Conservation (phyloP, 2,888 invertebrate species). For the Sturmia bella region DNA sequence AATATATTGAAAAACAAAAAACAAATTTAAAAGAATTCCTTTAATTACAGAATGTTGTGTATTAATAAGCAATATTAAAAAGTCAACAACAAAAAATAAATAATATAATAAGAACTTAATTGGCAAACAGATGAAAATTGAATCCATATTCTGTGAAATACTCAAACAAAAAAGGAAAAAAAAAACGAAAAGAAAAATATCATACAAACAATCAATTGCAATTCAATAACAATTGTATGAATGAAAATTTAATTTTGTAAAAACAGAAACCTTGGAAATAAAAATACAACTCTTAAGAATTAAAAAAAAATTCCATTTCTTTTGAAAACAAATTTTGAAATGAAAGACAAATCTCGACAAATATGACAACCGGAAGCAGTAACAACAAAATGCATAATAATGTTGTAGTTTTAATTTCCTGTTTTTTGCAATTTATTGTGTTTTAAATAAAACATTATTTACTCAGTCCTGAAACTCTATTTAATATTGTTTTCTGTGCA, state of each 20-base stretch:
- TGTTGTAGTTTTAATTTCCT: conserved; percentile 23
- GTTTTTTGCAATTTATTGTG: conserved; percentile 1
- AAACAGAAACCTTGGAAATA: background rate
- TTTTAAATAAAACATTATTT: conserved; percentile 2
- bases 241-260: background rate
- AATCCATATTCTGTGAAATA: conserved; percentile 5
- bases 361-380: conserved; percentile 4
- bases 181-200: background rate
- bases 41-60: conserved; percentile 60
- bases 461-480: no score
- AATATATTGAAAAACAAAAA: background rate
- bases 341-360: background rate
- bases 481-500: no score
- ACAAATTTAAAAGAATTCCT: conserved; percentile 11
- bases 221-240: background rate
- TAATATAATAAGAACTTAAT: conserved; percentile 18
- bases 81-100: conserved; percentile 11
- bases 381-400: background rate
- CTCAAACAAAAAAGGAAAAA: background rate
- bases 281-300: background rate
- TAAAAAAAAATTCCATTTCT: background rate
- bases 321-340: background rate
- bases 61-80: conserved; percentile 71
- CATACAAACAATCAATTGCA: background rate
- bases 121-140: conserved; percentile 13